These are phyloP conservation scores for Corythornis cristatus DNA, from an alignment of 2,113 vertebrate genomes.

Conservation along the genomic window DNA sequence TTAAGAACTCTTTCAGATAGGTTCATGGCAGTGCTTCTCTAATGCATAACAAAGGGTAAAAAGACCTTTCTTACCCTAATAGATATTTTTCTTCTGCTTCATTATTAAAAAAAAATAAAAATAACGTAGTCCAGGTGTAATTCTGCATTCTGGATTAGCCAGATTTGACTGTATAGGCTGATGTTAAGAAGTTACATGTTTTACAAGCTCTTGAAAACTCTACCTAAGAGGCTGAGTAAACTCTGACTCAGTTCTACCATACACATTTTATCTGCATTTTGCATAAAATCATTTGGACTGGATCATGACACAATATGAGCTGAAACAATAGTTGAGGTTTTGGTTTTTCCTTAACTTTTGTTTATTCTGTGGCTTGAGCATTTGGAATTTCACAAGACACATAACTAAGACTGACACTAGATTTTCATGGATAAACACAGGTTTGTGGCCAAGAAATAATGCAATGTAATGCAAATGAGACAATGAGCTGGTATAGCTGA, in stretches of 20 bases:
- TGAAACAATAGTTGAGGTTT: constrained; percentile 61
- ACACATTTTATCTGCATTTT: constrained; percentile 47
- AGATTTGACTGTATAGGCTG: neutral
- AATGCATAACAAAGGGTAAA: neutral
- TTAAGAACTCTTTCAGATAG: neutral
- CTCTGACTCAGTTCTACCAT: constrained; percentile 61
- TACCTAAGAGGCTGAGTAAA: constrained; percentile 4
- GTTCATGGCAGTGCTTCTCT: neutral
- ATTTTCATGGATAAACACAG: constrained; percentile 49
- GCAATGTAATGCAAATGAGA: neutral
- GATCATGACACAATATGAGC: constrained; percentile 30
- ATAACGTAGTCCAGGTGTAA: neutral
- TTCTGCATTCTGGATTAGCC: neutral
- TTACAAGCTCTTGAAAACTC: neutral
- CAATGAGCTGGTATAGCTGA: neutral
- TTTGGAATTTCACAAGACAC: constrained; percentile 63
- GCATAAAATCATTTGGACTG: constrained; percentile 43
- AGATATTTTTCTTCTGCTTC: neutral
- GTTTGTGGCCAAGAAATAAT: constrained; percentile 51
- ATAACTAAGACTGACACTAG: constrained; percentile 46
- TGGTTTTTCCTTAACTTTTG: constrained; percentile 56
- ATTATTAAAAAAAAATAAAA: neutral
- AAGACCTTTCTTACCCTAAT: neutral
- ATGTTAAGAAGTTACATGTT: neutral
- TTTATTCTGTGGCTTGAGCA: constrained; percentile 58